phyloP scores from a whole-genome alignment of 2,797 vertebrate species.

The Hippocampus kuda region DNA sequence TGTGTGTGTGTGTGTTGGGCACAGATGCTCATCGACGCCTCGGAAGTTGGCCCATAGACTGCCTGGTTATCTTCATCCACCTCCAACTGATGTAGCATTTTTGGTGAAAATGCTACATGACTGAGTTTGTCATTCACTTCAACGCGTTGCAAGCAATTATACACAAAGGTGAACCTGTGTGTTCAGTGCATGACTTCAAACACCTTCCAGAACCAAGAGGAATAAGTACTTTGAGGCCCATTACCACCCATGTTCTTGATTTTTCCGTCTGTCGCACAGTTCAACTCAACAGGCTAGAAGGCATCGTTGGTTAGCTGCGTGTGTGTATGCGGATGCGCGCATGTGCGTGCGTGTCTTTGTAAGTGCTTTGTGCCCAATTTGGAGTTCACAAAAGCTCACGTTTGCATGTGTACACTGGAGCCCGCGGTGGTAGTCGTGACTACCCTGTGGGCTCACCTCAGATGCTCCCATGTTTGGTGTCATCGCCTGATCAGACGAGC shows the following conservation, averaged over 20 bases:
- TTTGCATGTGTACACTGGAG: slow-evolving; percentile 47
- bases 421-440: slow-evolving; percentile 39
- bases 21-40: slow-evolving; percentile 22
- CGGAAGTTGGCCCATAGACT: slow-evolving; percentile 8
- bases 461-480: slow-evolving; percentile 8
- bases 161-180: slow-evolving; percentile 55
- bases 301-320: slow-evolving; percentile 38
- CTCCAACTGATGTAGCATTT: background rate
- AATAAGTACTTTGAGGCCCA: background rate
- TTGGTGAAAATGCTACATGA: background rate
- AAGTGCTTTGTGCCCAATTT: slow-evolving; percentile 68
- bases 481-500: background rate
- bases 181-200: slow-evolving; percentile 43
- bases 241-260: background rate
- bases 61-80: background rate
- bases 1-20: slow-evolving; percentile 48
- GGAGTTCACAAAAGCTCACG: slow-evolving; percentile 65
- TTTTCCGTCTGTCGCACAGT: slow-evolving; percentile 13
- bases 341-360: slow-evolving; percentile 7
- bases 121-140: background rate
- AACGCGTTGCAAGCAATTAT: slow-evolving; percentile 32
- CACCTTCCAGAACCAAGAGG: slow-evolving; percentile 12
- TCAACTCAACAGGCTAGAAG: slow-evolving; percentile 60
- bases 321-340: background rate
- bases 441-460: slow-evolving; percentile 23